phyloP scores from a whole-genome alignment of 1,140 invertebrate species.

The Agrypnia vestita region DNA sequence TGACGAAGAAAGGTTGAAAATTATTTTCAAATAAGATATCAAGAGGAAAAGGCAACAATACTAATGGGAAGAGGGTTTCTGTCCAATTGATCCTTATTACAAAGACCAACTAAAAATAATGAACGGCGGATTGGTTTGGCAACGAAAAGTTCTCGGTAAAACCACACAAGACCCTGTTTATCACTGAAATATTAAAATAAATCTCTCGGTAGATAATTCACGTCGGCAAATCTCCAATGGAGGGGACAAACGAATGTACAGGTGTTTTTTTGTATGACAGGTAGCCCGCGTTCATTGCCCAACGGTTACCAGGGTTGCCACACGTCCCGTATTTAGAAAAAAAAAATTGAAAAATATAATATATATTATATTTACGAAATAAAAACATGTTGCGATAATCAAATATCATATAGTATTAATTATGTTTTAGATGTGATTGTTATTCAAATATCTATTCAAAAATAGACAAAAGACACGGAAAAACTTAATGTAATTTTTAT shows the following conservation, averaged over 20 bases:
- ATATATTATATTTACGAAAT: no score
- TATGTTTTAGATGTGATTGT: no score
- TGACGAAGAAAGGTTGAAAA: neutral
- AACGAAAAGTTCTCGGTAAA: conserved; percentile 1
- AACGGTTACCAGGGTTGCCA: neutral
- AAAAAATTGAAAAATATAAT: no score
- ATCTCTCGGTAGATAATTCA: neutral
- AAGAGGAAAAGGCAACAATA: neutral
- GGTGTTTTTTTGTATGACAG: conserved; percentile 35
- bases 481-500: no score
- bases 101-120: conserved; percentile 1
- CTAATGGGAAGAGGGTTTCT: conserved; percentile 6
- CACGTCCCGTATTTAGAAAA: neutral
- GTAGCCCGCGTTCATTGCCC: conserved; percentile 18
- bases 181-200: conserved; percentile 16
- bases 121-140: no score
- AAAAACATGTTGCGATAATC: no score
- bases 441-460: no score
- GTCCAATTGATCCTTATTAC: neutral
- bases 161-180: neutral
- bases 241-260: conserved; percentile 12
- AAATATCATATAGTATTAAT: no score
- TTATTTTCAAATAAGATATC: conserved; percentile 9
- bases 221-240: conserved; percentile 1
- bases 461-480: no score